Percentiles rank a stretch among this genome's conserved stretches.
Evolutionary conservation across 1,140 invertebrate genomes (phyloP).

Genomic region (Mycetomoellerius zeteki): DNA sequence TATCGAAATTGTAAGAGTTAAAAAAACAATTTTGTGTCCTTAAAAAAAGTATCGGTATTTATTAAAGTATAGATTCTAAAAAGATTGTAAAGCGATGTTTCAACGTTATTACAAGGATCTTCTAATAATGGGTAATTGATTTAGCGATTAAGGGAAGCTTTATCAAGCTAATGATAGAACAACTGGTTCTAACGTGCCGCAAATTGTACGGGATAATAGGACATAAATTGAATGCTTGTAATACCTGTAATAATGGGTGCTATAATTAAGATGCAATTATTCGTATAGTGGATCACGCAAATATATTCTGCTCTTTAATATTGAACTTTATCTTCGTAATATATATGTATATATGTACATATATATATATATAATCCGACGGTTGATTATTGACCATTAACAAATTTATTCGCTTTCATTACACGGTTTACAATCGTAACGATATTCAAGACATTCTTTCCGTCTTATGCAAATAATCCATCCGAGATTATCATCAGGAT

Average conservation of each 20-base stretch:
- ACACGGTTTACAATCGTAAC: not conserved
- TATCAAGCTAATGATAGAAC: slow-evolving; percentile 21
- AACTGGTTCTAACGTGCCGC: not conserved
- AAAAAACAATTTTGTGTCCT: not conserved
- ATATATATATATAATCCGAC: slow-evolving; percentile 9
- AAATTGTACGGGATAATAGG: slow-evolving; percentile 25
- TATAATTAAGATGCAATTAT: slow-evolving; percentile 12
- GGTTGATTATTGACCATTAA: not conserved
- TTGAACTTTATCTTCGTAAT: not conserved
- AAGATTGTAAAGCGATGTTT: not conserved
- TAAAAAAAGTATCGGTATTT: not conserved
- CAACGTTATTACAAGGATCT: not conserved
- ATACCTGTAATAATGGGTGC: not conserved
- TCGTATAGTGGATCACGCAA: not conserved
- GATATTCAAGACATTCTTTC: not conserved
- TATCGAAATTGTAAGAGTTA: not conserved
- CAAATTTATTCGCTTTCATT: not conserved
- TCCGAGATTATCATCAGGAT: not conserved
- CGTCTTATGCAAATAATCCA: slow-evolving; percentile 9
- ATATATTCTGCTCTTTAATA: not conserved
- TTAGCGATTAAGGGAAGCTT: slow-evolving; percentile 10
- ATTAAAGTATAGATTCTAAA: not conserved
- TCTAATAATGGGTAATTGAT: slow-evolving; percentile 8
- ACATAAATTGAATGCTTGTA: not conserved
- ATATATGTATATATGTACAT: no score